Conservation (phyloP, 2,113 vertebrate genomes). For the Myiopsitta monachus region DNA sequence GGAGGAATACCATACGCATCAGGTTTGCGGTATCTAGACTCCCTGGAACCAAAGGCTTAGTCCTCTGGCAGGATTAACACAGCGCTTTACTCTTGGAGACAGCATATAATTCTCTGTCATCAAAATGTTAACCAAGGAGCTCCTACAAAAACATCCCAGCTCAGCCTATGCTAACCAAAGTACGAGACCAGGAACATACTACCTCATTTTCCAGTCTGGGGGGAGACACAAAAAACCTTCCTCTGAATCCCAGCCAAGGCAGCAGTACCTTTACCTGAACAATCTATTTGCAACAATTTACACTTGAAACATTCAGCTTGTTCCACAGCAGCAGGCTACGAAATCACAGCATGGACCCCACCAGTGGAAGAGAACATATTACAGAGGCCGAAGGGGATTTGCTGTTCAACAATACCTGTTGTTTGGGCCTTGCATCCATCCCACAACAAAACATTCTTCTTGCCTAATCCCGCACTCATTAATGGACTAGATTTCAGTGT, state of each 20-base stretch:
- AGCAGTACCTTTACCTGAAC: neutral
- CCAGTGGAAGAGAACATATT: neutral
- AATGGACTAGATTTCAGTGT: neutral
- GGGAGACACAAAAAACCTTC: neutral
- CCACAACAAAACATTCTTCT: neutral
- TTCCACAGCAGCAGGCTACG: neutral
- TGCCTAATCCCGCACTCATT: neutral
- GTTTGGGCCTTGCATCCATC: neutral
- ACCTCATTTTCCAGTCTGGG: constrained; percentile 6
- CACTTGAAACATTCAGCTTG: neutral
- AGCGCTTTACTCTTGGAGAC: neutral
- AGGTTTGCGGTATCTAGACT: constrained; percentile 23
- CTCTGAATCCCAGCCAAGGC: neutral
- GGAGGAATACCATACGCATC: neutral
- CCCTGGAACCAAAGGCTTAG: constrained; percentile 49
- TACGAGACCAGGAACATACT: fast-evolving
- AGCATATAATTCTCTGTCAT: neutral
- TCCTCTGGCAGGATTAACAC: neutral
- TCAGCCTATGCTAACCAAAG: neutral
- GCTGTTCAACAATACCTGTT: neutral
- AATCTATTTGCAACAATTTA: neutral
- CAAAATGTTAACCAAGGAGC: neutral
- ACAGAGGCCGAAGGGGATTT: neutral
- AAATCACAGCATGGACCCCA: neutral
- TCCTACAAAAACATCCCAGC: neutral